Conservation (phyloP, 2,113 vertebrate genomes). For the Alouatta palliata region DNA sequence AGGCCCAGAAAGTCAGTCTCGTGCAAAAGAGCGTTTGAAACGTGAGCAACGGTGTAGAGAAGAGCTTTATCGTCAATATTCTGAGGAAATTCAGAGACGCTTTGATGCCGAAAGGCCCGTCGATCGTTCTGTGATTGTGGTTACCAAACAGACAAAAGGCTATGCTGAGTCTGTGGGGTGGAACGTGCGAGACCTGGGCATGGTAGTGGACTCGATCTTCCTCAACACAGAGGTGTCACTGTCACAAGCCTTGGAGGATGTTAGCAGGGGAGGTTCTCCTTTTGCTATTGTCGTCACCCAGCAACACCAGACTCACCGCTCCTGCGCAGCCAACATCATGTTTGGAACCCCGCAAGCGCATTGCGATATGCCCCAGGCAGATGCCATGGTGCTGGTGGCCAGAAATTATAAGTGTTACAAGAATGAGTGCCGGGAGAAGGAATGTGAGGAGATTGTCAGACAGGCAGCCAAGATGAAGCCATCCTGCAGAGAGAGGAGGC, state of each 20-base stretch:
- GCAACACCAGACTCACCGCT: slow-evolving; percentile 97
- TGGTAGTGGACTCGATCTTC: slow-evolving; percentile 99
- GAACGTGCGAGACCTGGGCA: slow-evolving; percentile 95
- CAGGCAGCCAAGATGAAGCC: slow-evolving; percentile 98
- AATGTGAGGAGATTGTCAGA: slow-evolving; percentile 93
- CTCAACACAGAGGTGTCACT: slow-evolving; percentile 98
- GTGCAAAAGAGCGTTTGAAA: slow-evolving; percentile 86
- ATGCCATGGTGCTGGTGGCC: slow-evolving; percentile 96
- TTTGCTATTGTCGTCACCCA: slow-evolving; percentile 99
- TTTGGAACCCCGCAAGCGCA: slow-evolving; percentile 98
- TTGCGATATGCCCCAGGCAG: slow-evolving; percentile 98
- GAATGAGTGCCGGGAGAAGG: slow-evolving; percentile 93
- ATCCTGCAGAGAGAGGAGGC: slow-evolving; percentile 90
- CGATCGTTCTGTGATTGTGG: slow-evolving; percentile 98
- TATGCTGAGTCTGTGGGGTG: slow-evolving; percentile 98
- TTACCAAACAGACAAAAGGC: slow-evolving; percentile 94
- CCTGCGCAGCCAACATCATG: slow-evolving; percentile 98
- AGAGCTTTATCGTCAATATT: slow-evolving; percentile 96
- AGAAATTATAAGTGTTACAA: slow-evolving; percentile 95
- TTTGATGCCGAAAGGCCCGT: slow-evolving; percentile 94
- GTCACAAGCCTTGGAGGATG: slow-evolving; percentile 96
- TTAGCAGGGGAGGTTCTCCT: slow-evolving; percentile 94
- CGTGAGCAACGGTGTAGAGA: slow-evolving; percentile 94
- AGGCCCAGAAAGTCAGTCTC: slow-evolving; percentile 88
- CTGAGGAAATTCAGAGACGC: slow-evolving; percentile 96